phyloP scores from a whole-genome alignment of 2,888 invertebrate species.

The Atherix ibis region DNA sequence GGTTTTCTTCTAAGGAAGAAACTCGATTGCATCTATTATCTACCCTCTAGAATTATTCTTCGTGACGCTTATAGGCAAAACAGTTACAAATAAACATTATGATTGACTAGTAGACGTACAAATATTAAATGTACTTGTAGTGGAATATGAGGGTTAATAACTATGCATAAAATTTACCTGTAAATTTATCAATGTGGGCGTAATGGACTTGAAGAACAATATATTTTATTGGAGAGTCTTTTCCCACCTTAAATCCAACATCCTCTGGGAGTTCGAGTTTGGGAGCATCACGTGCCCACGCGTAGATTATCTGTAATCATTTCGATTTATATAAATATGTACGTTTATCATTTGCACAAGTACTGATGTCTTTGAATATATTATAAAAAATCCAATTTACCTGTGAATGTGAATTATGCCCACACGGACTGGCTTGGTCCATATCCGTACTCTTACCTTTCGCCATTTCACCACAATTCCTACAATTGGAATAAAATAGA shows the following conservation, averaged over 20 bases:
- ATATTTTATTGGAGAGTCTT: constrained; percentile 65
- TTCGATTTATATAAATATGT: not conserved
- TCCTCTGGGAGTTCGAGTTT: constrained; percentile 61
- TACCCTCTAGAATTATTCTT: no score
- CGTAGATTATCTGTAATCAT: constrained; percentile 64
- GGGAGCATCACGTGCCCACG: constrained; percentile 89
- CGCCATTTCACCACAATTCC: constrained; percentile 92
- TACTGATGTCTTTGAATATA: no score
- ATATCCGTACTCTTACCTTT: constrained; percentile 35
- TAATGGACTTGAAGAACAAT: constrained; percentile 91
- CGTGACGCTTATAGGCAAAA: no score
- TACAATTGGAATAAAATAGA: constrained; percentile 24
- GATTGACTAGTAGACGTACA: no score
- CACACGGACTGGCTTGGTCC: constrained; percentile 57
- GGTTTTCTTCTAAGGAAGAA: no score
- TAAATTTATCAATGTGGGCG: constrained; percentile 44
- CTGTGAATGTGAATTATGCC: constrained; percentile 45
- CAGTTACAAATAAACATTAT: no score
- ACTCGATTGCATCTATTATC: no score
- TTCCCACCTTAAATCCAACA: constrained; percentile 87
- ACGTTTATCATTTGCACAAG: no score
- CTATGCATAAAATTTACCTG: constrained; percentile 39
- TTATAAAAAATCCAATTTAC: constrained; percentile 15
- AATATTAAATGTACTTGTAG: no score
- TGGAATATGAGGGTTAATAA: no score